Percentiles rank a stretch among this genome's conserved stretches.
phyloP scores from a whole-genome alignment of 2,888 invertebrate species.

The Sabatieria punctata region DNA sequence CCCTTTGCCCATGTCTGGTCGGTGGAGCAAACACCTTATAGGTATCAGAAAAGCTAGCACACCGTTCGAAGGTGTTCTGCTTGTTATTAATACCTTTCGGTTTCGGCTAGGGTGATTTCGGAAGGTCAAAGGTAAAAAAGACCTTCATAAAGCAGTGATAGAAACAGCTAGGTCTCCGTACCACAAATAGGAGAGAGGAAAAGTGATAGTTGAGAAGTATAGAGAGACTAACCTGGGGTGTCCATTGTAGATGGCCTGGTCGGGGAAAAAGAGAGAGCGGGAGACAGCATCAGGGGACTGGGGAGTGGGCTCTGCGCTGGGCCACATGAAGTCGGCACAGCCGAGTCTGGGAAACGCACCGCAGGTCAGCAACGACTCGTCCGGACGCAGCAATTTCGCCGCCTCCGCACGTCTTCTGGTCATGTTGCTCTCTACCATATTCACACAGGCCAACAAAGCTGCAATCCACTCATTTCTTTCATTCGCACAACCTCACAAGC shows the following conservation, averaged over 20 bases:
- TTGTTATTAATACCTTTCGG: too few relatives aligned
- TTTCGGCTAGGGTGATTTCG: too few relatives aligned
- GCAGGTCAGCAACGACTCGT: slow-evolving; percentile 6
- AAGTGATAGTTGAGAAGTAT: too few relatives aligned
- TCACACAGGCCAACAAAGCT: slow-evolving; percentile 71
- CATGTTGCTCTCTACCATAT: slow-evolving; percentile 97
- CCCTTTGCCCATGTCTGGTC: too few relatives aligned
- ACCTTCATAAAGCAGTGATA: too few relatives aligned
- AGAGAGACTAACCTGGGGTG: slow-evolving; percentile 73
- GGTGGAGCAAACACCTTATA: too few relatives aligned
- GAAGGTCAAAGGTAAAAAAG: too few relatives aligned
- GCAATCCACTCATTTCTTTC: not conserved
- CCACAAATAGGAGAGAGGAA: too few relatives aligned
- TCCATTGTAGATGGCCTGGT: slow-evolving; percentile 77
- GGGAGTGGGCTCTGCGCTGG: slow-evolving; percentile 47
- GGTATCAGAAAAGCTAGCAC: too few relatives aligned
- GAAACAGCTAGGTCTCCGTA: too few relatives aligned
- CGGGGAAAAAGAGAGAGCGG: slow-evolving; percentile 68
- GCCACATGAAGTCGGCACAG: slow-evolving; percentile 68
- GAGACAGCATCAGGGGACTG: slow-evolving; percentile 56
- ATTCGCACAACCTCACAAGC: too few relatives aligned
- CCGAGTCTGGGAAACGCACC: slow-evolving; percentile 75
- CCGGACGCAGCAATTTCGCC: slow-evolving; percentile 45
- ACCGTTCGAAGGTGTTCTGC: too few relatives aligned
- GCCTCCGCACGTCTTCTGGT: slow-evolving; percentile 55